Percentiles rank a stretch among this genome's conserved stretches.
These are phyloP conservation scores for Thaumatotibia leucotreta DNA, from an alignment of 1,140 invertebrate genomes.

Conservation along the genomic window DNA sequence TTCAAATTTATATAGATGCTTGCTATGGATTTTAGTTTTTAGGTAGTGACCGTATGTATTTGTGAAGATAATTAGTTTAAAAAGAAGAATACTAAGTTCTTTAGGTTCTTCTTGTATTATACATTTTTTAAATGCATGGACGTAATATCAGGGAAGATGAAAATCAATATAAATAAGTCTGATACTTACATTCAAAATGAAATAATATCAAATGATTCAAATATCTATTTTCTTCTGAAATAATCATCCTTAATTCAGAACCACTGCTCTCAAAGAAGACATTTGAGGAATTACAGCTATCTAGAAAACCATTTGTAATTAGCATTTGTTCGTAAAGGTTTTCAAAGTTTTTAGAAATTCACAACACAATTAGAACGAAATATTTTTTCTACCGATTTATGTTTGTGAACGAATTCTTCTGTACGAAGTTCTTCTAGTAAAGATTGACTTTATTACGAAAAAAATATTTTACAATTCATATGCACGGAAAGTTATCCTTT, in stretches of 20 bases:
- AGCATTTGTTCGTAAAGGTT: not conserved
- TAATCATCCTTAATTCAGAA: not conserved
- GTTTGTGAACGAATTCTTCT: too few species aligned
- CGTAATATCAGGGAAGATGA: not conserved
- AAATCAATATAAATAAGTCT: too few species aligned
- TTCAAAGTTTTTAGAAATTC: too few species aligned
- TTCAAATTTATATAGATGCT: conserved; percentile 1
- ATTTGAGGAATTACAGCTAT: not conserved
- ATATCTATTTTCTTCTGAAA: not conserved
- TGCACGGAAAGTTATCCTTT: too few species aligned
- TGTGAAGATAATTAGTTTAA: not conserved
- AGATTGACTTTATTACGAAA: not conserved
- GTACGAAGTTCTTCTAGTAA: not conserved
- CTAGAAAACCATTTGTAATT: not conserved
- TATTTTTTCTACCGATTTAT: too few species aligned
- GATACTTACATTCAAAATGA: too few species aligned
- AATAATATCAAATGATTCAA: not conserved
- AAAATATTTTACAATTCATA: too few species aligned
- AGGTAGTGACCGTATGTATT: not conserved
- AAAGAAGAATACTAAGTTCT: not conserved
- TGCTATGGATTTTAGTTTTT: conserved; percentile 9
- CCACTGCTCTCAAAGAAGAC: not conserved
- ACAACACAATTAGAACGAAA: too few species aligned
- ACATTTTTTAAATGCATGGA: not conserved
- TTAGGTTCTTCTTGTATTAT: not conserved